Evolutionary conservation across 2,888 invertebrate genomes (phyloP).

Genomic region (Cheilosia pagana): DNA sequence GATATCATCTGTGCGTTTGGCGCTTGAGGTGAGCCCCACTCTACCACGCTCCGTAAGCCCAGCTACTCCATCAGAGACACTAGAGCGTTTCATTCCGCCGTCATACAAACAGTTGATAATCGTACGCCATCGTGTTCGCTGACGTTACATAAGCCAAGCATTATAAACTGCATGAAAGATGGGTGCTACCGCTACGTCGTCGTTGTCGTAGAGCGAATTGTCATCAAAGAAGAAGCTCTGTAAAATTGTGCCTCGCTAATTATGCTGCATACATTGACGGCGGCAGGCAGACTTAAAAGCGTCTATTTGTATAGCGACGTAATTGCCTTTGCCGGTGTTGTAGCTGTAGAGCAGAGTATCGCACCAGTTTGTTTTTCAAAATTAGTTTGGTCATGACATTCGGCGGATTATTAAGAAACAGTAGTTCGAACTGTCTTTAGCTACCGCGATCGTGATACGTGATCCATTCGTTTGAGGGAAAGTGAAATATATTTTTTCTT

Average conservation of each 20-base stretch:
- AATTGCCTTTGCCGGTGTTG: conserved; percentile 58
- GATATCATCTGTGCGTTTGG: conserved; percentile 19
- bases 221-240: conserved; percentile 5
- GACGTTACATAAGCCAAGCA: conserved; percentile 41
- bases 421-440: conserved; percentile 5
- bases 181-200: conserved; percentile 13
- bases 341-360: conserved; percentile 37
- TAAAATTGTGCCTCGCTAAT: conserved; percentile 18
- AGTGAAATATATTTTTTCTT: conserved; percentile 14
- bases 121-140: conserved; percentile 56
- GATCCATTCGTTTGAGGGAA: conserved; percentile 19
- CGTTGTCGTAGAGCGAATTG: conserved; percentile 11
- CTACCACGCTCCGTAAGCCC: not conserved
- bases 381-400: conserved; percentile 70
- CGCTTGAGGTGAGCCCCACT: no score
- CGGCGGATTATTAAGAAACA: conserved; percentile 36
- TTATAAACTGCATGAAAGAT: conserved; percentile 11
- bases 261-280: conserved; percentile 29
- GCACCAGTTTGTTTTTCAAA: conserved; percentile 52
- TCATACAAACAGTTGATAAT: conserved; percentile 45
- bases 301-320: conserved; percentile 41
- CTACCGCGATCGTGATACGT: conserved; percentile 33
- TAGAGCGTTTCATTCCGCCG: conserved; percentile 24
- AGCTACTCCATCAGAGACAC: conserved; percentile 4
- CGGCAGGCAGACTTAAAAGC: conserved; percentile 38